A percentile compares a stretch with the other conserved stretches of the same genome.
Conservation (phyloP, 1,140 invertebrate species). For the Cotesia chilonis region DNA sequence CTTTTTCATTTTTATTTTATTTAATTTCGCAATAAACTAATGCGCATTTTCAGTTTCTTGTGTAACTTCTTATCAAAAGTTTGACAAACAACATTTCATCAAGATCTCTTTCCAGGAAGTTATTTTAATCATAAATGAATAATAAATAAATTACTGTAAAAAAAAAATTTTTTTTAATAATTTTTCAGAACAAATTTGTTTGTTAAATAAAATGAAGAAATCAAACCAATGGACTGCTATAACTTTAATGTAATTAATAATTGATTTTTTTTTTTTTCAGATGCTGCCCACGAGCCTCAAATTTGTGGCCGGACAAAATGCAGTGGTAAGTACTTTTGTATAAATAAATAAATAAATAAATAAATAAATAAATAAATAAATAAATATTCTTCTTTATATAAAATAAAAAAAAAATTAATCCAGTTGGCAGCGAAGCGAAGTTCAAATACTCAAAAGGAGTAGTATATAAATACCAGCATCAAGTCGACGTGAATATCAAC, state of each 20-base stretch:
- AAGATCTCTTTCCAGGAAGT: slow-evolving; percentile 21
- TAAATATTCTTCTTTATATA: not conserved
- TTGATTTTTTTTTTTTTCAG: slow-evolving; percentile 35
- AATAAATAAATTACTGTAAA: too few relatives aligned
- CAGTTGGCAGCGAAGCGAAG: slow-evolving; percentile 48
- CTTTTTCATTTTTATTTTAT: not conserved
- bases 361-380: slow-evolving; percentile 8
- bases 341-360: slow-evolving; percentile 1
- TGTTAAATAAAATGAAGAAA: not conserved
- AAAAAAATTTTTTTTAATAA: too few relatives aligned
- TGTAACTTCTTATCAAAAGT: slow-evolving; percentile 24
- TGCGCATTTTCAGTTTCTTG: not conserved
- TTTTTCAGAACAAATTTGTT: too few relatives aligned
- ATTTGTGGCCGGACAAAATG: slow-evolving; percentile 58
- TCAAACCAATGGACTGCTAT: not conserved
- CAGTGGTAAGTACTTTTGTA: slow-evolving; percentile 47
- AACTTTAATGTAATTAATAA: not conserved
- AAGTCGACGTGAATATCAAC: slow-evolving; percentile 60
- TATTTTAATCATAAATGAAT: not conserved
- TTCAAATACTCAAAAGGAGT: slow-evolving; percentile 62
- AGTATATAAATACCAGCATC: slow-evolving; percentile 61
- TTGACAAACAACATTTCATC: slow-evolving; percentile 12
- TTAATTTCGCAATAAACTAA: not conserved
- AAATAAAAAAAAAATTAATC: slow-evolving; percentile 18
- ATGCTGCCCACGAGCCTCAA: slow-evolving; percentile 38